Conservation (phyloP, 1,140 invertebrate genomes). For the Antheraea pernyi region DNA sequence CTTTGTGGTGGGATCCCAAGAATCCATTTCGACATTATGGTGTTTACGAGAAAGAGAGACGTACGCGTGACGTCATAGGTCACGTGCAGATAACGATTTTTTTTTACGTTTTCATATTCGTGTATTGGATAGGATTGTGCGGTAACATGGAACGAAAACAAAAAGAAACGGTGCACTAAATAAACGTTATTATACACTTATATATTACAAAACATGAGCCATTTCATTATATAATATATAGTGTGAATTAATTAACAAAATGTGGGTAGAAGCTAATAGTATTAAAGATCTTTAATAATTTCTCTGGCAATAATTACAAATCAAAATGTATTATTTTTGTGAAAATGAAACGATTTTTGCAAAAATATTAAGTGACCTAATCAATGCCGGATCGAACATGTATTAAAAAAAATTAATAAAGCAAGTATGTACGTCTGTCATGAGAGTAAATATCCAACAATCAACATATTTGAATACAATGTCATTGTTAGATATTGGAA, state of each 20-base stretch:
- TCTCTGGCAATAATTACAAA: no score
- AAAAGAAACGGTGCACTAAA: slow-evolving; percentile 78
- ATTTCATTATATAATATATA: not conserved
- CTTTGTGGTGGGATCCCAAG: slow-evolving; percentile 72
- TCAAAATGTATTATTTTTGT: no score
- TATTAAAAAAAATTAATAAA: no score
- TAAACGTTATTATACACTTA: slow-evolving; percentile 57
- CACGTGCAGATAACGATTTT: not conserved
- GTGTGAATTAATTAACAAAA: no score
- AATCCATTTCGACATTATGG: slow-evolving; percentile 54
- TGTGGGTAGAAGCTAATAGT: not conserved
- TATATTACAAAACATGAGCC: slow-evolving; percentile 11
- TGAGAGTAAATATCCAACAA: no score
- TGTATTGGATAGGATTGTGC: slow-evolving; percentile 72
- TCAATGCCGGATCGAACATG: no score
- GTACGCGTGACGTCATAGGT: slow-evolving; percentile 37
- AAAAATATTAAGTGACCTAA: no score
- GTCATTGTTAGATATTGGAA: no score
- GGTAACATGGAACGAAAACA: slow-evolving; percentile 78
- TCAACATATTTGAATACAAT: no score
- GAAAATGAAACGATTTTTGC: no score
- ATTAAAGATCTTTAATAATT: not conserved
- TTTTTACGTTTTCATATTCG: slow-evolving; percentile 27
- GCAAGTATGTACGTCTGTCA: no score
- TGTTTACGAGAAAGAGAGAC: slow-evolving; percentile 3